A percentile compares a stretch with the other conserved stretches of the same genome.
Evolutionary conservation across 2,888 invertebrate species (phyloP).

Genomic region (Xylocampa areola): DNA sequence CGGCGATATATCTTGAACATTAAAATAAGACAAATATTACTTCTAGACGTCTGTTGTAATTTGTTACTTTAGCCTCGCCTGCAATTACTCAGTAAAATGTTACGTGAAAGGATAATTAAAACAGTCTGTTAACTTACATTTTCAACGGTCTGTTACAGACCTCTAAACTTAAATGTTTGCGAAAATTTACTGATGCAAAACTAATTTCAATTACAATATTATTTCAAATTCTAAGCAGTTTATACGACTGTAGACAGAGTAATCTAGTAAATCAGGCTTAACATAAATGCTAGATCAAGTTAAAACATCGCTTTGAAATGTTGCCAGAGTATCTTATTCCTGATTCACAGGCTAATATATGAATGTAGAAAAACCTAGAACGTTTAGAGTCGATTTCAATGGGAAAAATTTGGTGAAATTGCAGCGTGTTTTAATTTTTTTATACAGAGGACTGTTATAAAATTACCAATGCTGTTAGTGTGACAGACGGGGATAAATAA

Average conservation of each 20-base stretch:
- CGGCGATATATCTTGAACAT: slow-evolving; percentile 57
- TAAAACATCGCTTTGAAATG: slow-evolving; percentile 38
- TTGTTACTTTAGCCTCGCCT: slow-evolving; percentile 33
- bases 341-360: slow-evolving; percentile 26
- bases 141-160: slow-evolving; percentile 55
- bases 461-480: too few relatives aligned
- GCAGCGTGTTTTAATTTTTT: too few relatives aligned
- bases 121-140: slow-evolving; percentile 57
- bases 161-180: slow-evolving; percentile 59
- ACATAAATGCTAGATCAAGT: slow-evolving; percentile 9
- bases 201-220: slow-evolving; percentile 40
- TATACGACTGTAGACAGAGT: neutral
- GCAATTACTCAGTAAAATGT: slow-evolving; percentile 59
- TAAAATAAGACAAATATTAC: slow-evolving; percentile 51
- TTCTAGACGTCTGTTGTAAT: slow-evolving; percentile 43
- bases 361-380: slow-evolving; percentile 42
- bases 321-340: slow-evolving; percentile 23
- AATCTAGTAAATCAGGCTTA: slow-evolving; percentile 14
- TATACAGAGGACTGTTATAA: too few relatives aligned
- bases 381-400: neutral
- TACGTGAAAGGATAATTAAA: slow-evolving; percentile 60
- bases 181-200: slow-evolving; percentile 55
- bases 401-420: too few relatives aligned
- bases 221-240: slow-evolving; percentile 23
- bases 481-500: too few relatives aligned